A percentile compares a stretch with the other conserved stretches of the same genome.
Conservation (phyloP, 1,140 invertebrate genomes). For the Cecropterus lyciades region DNA sequence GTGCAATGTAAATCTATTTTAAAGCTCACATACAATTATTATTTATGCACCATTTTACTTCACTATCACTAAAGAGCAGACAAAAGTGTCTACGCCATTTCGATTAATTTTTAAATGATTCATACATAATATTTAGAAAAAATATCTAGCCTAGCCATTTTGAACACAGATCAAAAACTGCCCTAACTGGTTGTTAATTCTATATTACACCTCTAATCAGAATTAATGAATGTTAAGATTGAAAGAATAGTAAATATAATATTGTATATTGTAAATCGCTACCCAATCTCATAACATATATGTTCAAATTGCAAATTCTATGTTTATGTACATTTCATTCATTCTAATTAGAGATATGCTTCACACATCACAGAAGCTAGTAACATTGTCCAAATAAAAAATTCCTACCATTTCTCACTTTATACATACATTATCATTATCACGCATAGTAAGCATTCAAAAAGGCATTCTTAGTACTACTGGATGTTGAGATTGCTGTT, state of each 20-base stretch:
- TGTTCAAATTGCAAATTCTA: conserved; percentile 3
- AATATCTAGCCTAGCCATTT: conserved; percentile 9
- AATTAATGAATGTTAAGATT: conserved; percentile 6
- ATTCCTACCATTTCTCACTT: not conserved
- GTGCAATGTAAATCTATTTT: conserved; percentile 30
- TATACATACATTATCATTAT: not conserved
- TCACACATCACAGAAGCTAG: conserved; percentile 22
- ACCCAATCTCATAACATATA: too few species aligned
- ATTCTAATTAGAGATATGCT: conserved; percentile 4
- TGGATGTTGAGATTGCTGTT: not conserved
- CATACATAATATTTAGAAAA: conserved; percentile 10
- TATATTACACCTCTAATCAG: conserved; percentile 1
- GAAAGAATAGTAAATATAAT: not conserved
- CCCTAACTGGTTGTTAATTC: not conserved
- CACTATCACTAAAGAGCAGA: conserved; percentile 15
- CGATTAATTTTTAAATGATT: not conserved
- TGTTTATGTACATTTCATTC: not conserved
- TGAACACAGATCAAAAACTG: conserved; percentile 23
- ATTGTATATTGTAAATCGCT: too few species aligned
- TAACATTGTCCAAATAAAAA: not conserved
- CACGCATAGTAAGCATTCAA: not conserved
- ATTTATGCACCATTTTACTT: conserved; percentile 22
- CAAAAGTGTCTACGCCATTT: conserved; percentile 10
- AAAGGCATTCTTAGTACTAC: not conserved
- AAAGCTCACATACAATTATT: conserved; percentile 23